phyloP scores from a whole-genome alignment of 2,113 vertebrate genomes.

The Taurulus bubalis region DNA sequence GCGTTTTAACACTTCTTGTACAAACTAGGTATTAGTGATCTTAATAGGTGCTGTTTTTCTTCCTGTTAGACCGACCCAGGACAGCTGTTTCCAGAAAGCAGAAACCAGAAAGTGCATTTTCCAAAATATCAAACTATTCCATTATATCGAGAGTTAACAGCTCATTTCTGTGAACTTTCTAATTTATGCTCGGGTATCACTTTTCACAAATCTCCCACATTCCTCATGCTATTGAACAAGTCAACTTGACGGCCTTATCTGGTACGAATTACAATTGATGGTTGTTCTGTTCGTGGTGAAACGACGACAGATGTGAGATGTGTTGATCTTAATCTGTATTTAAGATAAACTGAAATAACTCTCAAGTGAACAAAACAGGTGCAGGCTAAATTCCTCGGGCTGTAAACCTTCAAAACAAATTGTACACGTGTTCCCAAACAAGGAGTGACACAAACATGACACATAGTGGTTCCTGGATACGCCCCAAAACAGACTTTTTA shows the following conservation, averaged over 20 bases:
- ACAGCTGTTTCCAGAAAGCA: not conserved
- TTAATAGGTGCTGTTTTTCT: not conserved
- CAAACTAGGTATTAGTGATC: not conserved
- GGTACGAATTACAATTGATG: not conserved
- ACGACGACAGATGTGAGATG: not conserved
- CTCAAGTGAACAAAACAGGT: not conserved
- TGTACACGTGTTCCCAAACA: constrained; percentile 29
- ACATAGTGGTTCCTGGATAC: constrained; percentile 57
- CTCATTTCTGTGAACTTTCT: not conserved
- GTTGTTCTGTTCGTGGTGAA: not conserved
- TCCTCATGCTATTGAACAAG: not conserved
- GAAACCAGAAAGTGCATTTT: not conserved
- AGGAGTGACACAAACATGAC: constrained; percentile 49
- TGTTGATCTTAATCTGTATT: not conserved
- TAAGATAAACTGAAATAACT: not conserved
- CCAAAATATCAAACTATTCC: too few relatives aligned
- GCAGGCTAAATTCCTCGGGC: not conserved
- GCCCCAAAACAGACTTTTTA: constrained; percentile 35
- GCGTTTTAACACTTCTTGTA: not conserved
- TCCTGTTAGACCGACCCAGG: not conserved
- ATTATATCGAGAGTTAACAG: not conserved
- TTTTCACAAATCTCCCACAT: not conserved
- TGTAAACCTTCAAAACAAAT: constrained; percentile 26
- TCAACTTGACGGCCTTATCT: not conserved
- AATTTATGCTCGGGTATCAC: not conserved